phyloP scores from a whole-genome alignment of 2,797 vertebrate species.

The Microctenopoma lineatum region DNA sequence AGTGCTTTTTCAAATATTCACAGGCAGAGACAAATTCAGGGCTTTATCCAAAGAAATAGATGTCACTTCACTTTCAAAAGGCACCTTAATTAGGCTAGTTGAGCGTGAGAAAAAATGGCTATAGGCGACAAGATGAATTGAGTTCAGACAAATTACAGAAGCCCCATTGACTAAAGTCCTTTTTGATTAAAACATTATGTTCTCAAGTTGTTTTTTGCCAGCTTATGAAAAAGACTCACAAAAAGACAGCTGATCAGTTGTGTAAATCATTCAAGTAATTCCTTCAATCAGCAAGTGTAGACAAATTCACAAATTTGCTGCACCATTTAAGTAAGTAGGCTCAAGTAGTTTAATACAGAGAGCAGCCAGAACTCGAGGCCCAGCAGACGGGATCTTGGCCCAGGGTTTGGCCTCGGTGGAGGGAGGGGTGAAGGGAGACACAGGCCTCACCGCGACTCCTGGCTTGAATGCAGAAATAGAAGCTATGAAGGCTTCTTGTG shows the following conservation, averaged over 20 bases:
- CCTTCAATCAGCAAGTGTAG: conserved; percentile 40
- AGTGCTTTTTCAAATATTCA: conserved; percentile 71
- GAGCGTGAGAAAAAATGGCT: conserved; percentile 69
- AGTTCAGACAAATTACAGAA: conserved; percentile 71
- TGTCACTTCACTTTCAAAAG: conserved; percentile 78
- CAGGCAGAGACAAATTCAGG: conserved; percentile 73
- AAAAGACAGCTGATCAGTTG: conserved; percentile 41
- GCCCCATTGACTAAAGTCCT: conserved; percentile 38
- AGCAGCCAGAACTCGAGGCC: conserved; percentile 64
- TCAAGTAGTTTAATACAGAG: conserved; percentile 61
- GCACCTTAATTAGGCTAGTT: conserved; percentile 75
- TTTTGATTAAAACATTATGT: conserved; percentile 57
- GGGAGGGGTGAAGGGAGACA: conserved; percentile 59
- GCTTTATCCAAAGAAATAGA: conserved; percentile 76
- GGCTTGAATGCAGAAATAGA: conserved; percentile 67
- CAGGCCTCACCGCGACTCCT: conserved; percentile 65
- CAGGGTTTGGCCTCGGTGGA: conserved; percentile 64
- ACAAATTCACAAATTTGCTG: conserved; percentile 60
- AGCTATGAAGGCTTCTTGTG: conserved; percentile 64
- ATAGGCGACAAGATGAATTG: conserved; percentile 66
- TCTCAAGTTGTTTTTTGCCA: conserved; percentile 46
- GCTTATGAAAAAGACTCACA: conserved; percentile 31
- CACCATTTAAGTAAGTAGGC: conserved; percentile 49
- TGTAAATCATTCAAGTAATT: conserved; percentile 50
- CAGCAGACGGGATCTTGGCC: conserved; percentile 77